Evolutionary conservation across 2,888 invertebrate species (phyloP), one percentile per base, ranked within the genome.

Genomic region (Brachyopa scutellaris): DNA sequence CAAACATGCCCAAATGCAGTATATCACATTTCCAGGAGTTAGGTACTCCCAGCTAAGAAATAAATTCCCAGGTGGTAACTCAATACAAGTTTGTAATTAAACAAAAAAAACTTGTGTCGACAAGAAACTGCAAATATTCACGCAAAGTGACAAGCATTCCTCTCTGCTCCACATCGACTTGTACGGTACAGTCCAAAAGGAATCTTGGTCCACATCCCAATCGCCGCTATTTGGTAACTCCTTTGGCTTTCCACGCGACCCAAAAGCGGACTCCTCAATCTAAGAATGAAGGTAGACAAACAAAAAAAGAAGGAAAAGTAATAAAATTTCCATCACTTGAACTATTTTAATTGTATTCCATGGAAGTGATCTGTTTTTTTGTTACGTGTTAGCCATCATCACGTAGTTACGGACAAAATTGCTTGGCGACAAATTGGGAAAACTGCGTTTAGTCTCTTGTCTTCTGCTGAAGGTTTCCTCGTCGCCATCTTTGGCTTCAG

Each of bases 281-380:
- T 42, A 7, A 42, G 17, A 40, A 42, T 19, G 40, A 9, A 38
- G 33, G 49, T 29, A 29, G 15, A 29, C 13, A 55, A 42, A 62
- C 23, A 45, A 11, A 45, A 77, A 51, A 15, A 62, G 17, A n/a
- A n/a, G n/a, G n/a, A n/a, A n/a, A n/a, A n/a, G n/a, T n/a, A n/a
- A n/a, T n/a, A n/a, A 33, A 9, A 53, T 42, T 57, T 69, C 47
- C 57, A 57, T 69, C 26, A 11, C 53, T 53, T 53, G 51, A 64
- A 77, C 59, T 64, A 70, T 77, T 82, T 82, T 59, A 57, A 80
- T 79, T 79, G 59, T 76, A 64, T 77, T 77, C 64, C 36, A 26
- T 77, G 69, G 77, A 76, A 76, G 40, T 38, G 59, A 31, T 21
- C 42, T 40, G 9, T 36, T 33, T 31, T n/a, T 45, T 29, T 29